Conservation (phyloP, 2,113 vertebrate genomes). For the Grus americana region DNA sequence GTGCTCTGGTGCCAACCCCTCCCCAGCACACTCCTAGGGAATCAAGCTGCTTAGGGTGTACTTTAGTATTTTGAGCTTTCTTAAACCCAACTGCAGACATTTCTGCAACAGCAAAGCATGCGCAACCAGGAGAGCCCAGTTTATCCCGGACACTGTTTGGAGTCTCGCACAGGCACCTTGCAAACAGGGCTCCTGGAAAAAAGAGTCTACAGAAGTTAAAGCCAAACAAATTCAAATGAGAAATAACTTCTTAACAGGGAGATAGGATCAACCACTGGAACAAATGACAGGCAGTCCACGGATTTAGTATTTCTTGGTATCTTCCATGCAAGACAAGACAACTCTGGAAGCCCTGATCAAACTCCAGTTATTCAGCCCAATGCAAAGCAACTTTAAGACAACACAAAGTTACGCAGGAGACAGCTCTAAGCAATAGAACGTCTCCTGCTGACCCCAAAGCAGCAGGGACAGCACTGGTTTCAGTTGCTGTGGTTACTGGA, state of each 20-base stretch:
- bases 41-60: background rate
- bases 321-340: background rate
- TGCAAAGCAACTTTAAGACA: background rate
- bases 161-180: no score
- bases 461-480: accelerated
- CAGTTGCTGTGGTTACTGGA: background rate
- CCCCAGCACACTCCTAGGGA: background rate
- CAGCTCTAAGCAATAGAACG: no score
- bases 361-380: background rate
- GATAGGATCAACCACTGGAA: background rate
- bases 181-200: background rate
- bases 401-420: background rate
- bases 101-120: background rate
- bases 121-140: background rate
- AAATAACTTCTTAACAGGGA: background rate
- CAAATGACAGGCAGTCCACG: background rate
- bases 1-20: background rate
- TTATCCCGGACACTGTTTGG: accelerated
- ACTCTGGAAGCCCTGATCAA: background rate
- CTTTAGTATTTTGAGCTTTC: background rate
- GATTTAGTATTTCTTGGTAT: background rate
- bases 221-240: background rate
- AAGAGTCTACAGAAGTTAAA: background rate
- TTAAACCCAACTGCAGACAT: background rate
- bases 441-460: background rate